A percentile compares a stretch with the other conserved stretches of the same genome.
Evolutionary conservation across 1,140 invertebrate species (phyloP).

Genomic region (Wiebesia pumilae): DNA sequence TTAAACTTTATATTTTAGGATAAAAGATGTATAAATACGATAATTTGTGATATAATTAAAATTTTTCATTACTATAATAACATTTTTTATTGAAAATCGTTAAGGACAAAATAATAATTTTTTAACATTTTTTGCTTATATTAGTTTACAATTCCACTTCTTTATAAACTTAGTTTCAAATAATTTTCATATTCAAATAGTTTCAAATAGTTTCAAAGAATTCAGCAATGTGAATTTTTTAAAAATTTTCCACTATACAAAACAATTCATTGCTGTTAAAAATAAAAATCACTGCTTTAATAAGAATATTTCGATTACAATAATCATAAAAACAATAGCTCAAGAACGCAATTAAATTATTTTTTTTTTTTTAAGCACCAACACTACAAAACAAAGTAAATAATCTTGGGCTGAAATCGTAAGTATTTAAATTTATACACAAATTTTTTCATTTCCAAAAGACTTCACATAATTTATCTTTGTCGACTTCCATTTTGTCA

Average conservation of each 20-base stretch:
- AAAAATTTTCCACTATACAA: constrained; percentile 23
- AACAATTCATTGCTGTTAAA: not conserved
- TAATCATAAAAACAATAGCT: constrained; percentile 6
- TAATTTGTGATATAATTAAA: not conserved
- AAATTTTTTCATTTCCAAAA: constrained; percentile 46
- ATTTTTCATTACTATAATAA: constrained; percentile 16
- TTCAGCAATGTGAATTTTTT: constrained; percentile 28
- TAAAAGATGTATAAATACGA: not conserved
- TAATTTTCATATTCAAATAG: too few species aligned
- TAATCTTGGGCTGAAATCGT: constrained; percentile 18
- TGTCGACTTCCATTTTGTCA: constrained; percentile 49
- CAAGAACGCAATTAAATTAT: constrained; percentile 12
- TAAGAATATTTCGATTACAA: constrained; percentile 2
- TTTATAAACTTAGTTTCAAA: constrained; percentile 21
- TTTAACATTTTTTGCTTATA: constrained; percentile 35
- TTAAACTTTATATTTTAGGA: not conserved
- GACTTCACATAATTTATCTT: constrained; percentile 43
- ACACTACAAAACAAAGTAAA: constrained; percentile 7
- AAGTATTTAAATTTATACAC: constrained; percentile 29
- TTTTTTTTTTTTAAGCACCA: constrained; percentile 21
- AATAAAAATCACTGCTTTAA: not conserved
- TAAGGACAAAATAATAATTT: constrained; percentile 44
- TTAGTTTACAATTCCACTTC: constrained; percentile 47
- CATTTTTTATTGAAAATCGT: constrained; percentile 51
- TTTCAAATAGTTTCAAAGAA: too few species aligned